Base-by-base conservation (phyloP, 2,113 vertebrate species). In the Campylorhamphus procurvoides region DNA sequence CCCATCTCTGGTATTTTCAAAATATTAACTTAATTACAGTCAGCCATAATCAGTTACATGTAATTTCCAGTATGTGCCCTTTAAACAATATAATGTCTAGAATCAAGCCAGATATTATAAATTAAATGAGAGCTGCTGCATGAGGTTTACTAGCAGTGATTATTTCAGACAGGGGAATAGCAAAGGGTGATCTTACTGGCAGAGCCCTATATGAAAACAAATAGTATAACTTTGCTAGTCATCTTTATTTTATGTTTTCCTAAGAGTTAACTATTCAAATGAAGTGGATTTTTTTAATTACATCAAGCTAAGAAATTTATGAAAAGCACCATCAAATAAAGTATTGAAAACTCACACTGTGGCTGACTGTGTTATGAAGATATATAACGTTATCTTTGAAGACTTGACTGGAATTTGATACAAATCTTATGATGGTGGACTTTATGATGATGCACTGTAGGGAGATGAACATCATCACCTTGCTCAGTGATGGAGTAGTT, bases 11-110 rank as follows among this genome's bases (percentile, higher is more conserved):
- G 20, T 74, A 85, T 74, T 91, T 72, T 90, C 49, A 87, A 87
- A 92, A 55, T 16, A 82, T 94, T 84, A 93, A 87, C 37, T 91
- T 89, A 60, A 86, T 92, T 94, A 93, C 55, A 83, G 68, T 89
- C 49, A 84, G 55, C 55, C 16, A 4, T 90, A 93, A 95, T 94
- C 75, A 86, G 87, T 74, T 96, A 78, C 17, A 8, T 59, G 53
- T 68, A 64, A 87, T 84, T 96, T 93, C 63, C 25, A 55, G 55
- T 69, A 77, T 67, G 44, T 88, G 60, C 37, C 74, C 72, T 96
- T 94, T 94, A 96, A 95, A 77, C 55, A 16, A 12, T 20, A 53
- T 59, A 60, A 88, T 63, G 40, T 47, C 35, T 55, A 80, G 40
- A 86, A 76, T 79, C 35, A 86, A 93, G n/a, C 17, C 31, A 35